These are phyloP conservation scores for Gryllus bimaculatus DNA, from an alignment of 1,140 invertebrate genomes.

Conservation along the genomic window DNA sequence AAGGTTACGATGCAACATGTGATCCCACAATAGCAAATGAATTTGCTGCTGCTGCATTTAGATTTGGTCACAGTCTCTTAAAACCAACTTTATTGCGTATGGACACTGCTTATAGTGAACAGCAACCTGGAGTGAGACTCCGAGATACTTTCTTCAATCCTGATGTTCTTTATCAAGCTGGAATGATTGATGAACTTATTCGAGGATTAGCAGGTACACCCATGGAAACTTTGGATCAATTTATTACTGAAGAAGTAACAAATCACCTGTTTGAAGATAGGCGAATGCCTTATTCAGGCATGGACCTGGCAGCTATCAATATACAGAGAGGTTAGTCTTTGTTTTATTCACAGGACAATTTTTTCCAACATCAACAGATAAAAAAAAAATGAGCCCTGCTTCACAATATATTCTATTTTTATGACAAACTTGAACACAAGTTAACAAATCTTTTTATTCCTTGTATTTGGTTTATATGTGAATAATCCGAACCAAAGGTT, in stretches of 20 bases:
- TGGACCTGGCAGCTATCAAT: conserved; percentile 46
- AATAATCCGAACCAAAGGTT: too few species aligned
- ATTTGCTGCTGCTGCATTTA: conserved; percentile 52
- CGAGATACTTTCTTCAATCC: conserved; percentile 56
- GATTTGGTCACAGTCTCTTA: conserved; percentile 55
- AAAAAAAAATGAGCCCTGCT: too few species aligned
- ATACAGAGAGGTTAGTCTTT: conserved; percentile 32
- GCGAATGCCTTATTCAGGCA: conserved; percentile 38
- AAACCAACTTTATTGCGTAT: conserved; percentile 49
- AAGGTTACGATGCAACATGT: conserved; percentile 48
- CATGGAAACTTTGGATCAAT: conserved; percentile 44
- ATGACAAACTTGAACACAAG: too few species aligned
- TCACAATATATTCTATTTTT: too few species aligned
- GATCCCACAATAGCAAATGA: conserved; percentile 53
- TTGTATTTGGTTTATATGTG: too few species aligned
- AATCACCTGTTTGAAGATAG: conserved; percentile 47
- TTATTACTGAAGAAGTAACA: conserved; percentile 43
- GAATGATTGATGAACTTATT: conserved; percentile 41
- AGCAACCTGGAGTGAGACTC: conserved; percentile 36
- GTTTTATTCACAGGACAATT: too few species aligned
- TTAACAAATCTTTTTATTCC: too few species aligned
- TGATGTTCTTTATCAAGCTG: conserved; percentile 41
- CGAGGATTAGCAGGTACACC: conserved; percentile 41
- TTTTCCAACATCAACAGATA: too few species aligned
- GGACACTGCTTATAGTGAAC: conserved; percentile 36